phyloP scores from a whole-genome alignment of 1,140 invertebrate genomes.

The Eubasilissa regina region DNA sequence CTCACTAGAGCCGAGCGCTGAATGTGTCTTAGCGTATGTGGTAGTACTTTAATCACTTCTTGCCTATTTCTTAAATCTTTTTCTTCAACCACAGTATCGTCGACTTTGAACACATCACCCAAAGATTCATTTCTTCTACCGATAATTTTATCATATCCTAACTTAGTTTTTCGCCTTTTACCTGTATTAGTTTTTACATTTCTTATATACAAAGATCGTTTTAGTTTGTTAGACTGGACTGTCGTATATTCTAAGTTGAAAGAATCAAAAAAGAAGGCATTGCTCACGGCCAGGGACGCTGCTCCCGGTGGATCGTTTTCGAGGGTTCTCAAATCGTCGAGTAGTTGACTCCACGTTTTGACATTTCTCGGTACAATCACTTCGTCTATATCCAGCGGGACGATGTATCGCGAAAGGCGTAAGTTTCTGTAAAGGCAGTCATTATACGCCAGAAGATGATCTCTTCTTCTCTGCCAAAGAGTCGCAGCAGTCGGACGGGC shows the following conservation, averaged over 20 bases:
- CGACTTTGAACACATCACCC: conserved; percentile 31
- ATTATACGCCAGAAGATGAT: conserved; percentile 83
- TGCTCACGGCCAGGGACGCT: conserved; percentile 77
- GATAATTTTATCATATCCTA: too few species aligned
- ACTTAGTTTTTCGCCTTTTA: neutral
- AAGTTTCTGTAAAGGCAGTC: conserved; percentile 83
- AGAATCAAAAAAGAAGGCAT: conserved; percentile 78
- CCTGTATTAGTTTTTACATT: neutral
- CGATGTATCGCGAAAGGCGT: conserved; percentile 75
- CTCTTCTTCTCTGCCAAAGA: conserved; percentile 79
- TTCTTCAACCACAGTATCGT: neutral
- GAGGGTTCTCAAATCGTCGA: conserved; percentile 64
- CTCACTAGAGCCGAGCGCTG: conserved; percentile 74
- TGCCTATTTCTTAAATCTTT: neutral
- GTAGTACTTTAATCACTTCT: conserved; percentile 59
- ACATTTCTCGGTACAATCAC: conserved; percentile 77
- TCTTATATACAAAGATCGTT: neutral
- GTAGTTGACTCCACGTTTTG: conserved; percentile 73
- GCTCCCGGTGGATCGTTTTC: conserved; percentile 68
- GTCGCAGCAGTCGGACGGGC: conserved; percentile 70
- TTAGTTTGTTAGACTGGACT: neutral
- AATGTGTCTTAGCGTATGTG: conserved; percentile 67
- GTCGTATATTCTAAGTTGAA: conserved; percentile 57
- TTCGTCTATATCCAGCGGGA: conserved; percentile 83
- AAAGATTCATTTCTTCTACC: conserved; percentile 6